Evolutionary conservation across 2,888 invertebrate species (phyloP).

Genomic region (Xestia sexstrigata): DNA sequence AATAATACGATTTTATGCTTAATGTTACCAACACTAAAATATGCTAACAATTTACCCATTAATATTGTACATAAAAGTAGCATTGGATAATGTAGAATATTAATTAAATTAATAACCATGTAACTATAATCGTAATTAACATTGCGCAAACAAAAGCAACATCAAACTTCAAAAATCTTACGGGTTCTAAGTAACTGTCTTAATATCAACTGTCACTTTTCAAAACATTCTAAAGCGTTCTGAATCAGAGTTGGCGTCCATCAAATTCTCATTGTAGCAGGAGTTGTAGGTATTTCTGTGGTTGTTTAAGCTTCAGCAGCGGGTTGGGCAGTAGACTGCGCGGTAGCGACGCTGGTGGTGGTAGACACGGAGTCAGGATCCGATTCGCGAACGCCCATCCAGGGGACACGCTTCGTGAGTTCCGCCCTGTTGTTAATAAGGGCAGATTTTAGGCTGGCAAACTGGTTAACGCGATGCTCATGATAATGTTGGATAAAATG

Average conservation of each 20-base stretch:
- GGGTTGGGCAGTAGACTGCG: slow-evolving; percentile 72
- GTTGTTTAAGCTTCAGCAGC: slow-evolving; percentile 75
- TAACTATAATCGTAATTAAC: background rate
- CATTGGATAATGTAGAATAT: background rate
- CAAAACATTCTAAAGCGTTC: slow-evolving; percentile 11
- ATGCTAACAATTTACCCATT: background rate
- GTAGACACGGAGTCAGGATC: slow-evolving; percentile 91
- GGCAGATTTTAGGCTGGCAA: background rate
- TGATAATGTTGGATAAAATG: background rate
- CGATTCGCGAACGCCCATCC: slow-evolving; percentile 93
- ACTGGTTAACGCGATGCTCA: background rate
- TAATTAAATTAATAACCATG: background rate
- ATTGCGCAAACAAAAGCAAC: slow-evolving; percentile 25
- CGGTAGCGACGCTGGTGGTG: slow-evolving; percentile 86
- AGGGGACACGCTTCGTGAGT: slow-evolving; percentile 95
- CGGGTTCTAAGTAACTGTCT: background rate
- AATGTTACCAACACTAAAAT: background rate
- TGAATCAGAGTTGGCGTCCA: slow-evolving; percentile 7
- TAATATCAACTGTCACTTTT: slow-evolving; percentile 5
- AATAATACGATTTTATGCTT: background rate
- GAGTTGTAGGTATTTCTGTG: background rate
- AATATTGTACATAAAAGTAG: too few species aligned
- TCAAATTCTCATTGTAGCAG: slow-evolving; percentile 54
- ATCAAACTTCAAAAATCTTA: slow-evolving; percentile 2
- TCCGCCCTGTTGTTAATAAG: slow-evolving; percentile 90